Evolutionary conservation across 2,888 invertebrate species (phyloP), one percentile per base, ranked within the genome.

Genomic region (Ptilodon capucinus): DNA sequence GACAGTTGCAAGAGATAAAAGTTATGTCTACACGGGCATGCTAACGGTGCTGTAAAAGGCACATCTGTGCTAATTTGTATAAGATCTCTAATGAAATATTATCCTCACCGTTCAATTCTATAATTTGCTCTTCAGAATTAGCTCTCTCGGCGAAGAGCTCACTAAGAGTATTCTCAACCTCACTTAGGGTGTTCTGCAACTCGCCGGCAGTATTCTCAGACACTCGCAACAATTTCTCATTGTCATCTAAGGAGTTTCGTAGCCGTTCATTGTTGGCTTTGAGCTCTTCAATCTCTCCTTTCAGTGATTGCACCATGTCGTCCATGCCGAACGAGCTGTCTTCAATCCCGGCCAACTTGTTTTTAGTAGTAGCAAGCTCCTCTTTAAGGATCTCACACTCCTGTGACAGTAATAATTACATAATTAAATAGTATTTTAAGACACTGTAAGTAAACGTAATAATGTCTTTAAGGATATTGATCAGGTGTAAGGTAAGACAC

Each of bases 181-280:
- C 91, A 1, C 94, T 92, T 54, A 93, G 93, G 55, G 96, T 95
- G 48, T 95, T 94, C 79, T 97, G 97, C 57, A 97, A 85, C 36
- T 96, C 95, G 66, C 96, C 95, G 0, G 96, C 95, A 0, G 96
- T 95, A 68, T 93, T 94, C 79, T 97, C 96, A 35, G 97, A 92
- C 71, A 97, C 93, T 74, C 93, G 68, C 1, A 91, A 79, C 39
- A 91, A 65, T 54, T 90, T 91, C 52, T 91, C 90, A 65, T 90
- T 92, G 93, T 91, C 94, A 93, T 87, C 96, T 93, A 70, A 94
- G 71, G 74, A 92, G 54, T 80, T 92, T 42, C 92, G 83, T 16
- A 95, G 88, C 76, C 96, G 94, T 44, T 95, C 95, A 75, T 95
- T 91, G 47, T 82, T 86, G 4, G 82, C 86, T 54, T 87, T 88